A percentile compares a stretch with the other conserved stretches of the same genome.
These are phyloP conservation scores for Andrena hattorfiana DNA, from an alignment of 2,888 invertebrate species.

Conservation along the genomic window DNA sequence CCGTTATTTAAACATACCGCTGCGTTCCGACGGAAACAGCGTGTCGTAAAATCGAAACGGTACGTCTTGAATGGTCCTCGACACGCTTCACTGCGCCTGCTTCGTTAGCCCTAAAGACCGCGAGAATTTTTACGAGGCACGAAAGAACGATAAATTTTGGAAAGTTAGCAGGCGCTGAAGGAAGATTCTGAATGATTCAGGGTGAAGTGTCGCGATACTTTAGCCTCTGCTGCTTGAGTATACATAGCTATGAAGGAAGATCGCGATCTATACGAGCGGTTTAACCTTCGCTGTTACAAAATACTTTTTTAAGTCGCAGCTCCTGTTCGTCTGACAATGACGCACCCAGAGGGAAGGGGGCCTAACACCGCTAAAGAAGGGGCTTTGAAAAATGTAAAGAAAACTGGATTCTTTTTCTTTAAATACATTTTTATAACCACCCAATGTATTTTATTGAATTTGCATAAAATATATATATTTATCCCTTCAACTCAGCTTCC, in stretches of 20 bases:
- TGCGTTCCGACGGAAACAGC: too few relatives aligned
- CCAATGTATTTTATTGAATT: too few relatives aligned
- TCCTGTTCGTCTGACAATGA: too few relatives aligned
- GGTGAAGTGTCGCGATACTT: background rate
- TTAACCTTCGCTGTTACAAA: background rate
- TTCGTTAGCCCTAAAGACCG: background rate
- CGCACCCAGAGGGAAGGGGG: too few relatives aligned
- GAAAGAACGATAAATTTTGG: background rate
- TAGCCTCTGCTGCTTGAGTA: background rate
- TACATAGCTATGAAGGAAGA: background rate
- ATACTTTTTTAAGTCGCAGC: background rate
- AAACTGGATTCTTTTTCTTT: too few relatives aligned
- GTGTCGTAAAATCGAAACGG: background rate
- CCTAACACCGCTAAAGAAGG: too few relatives aligned
- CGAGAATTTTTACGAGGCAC: background rate
- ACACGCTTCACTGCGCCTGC: too few relatives aligned
- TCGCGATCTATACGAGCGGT: background rate
- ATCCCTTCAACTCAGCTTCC: too few relatives aligned
- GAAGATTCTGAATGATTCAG: constrained; percentile 2
- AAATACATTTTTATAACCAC: too few relatives aligned
- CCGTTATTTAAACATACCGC: constrained; percentile 6
- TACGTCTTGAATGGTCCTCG: too few relatives aligned
- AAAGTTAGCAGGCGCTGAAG: background rate
- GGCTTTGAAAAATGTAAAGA: too few relatives aligned
- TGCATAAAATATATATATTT: too few relatives aligned